Conservation (phyloP, 2,113 vertebrate species). For the Panthera tigris region DNA sequence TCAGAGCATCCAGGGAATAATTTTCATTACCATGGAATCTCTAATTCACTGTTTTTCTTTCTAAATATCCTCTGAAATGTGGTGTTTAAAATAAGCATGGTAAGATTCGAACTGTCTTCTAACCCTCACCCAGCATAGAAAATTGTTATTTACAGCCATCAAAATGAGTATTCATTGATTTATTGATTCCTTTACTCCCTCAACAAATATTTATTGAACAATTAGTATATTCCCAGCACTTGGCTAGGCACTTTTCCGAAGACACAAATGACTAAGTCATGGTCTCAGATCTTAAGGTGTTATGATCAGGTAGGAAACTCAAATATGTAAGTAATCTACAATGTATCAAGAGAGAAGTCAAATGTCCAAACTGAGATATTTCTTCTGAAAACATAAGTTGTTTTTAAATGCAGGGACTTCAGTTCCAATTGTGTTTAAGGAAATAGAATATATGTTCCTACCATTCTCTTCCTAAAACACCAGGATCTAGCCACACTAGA, state of each 20-base stretch:
- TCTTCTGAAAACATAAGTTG: slow-evolving; percentile 1
- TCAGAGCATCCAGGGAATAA: neutral
- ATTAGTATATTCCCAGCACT: neutral
- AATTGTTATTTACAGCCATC: neutral
- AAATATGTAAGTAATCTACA: neutral
- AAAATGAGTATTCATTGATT: neutral
- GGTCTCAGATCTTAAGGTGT: neutral
- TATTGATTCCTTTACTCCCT: neutral
- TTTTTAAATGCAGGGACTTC: neutral
- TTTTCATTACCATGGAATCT: neutral
- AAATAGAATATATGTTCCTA: neutral
- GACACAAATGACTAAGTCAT: neutral
- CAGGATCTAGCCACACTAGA: neutral
- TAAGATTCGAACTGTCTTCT: neutral
- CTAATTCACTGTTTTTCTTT: neutral
- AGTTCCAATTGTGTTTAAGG: neutral
- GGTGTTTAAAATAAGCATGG: neutral
- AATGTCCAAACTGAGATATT: neutral
- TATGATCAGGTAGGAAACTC: neutral
- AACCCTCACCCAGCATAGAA: neutral
- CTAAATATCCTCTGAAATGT: neutral
- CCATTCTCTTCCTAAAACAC: neutral
- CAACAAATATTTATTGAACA: neutral
- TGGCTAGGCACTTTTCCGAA: neutral
- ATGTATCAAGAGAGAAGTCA: neutral